Conservation (phyloP, 1,140 invertebrate species). For the Eriosoma lanigerum region DNA sequence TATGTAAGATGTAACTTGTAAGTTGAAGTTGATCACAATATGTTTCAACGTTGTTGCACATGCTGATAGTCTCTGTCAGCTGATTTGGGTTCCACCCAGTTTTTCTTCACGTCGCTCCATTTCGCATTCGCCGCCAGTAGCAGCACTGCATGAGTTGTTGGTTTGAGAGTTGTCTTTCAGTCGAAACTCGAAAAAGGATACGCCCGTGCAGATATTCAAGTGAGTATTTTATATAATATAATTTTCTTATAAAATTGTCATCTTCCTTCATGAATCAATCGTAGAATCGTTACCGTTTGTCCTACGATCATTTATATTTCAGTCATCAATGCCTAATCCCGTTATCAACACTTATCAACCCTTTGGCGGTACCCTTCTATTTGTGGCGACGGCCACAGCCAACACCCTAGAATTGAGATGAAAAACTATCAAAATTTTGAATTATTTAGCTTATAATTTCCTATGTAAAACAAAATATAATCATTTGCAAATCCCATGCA, state of each 20-base stretch:
- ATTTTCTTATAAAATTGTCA: not conserved
- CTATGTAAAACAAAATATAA: not conserved
- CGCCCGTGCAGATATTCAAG: constrained; percentile 28
- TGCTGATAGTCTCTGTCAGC: constrained; percentile 45
- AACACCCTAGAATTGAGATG: constrained; percentile 9
- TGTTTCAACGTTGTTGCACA: constrained; percentile 18
- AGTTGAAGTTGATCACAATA: too few relatives aligned
- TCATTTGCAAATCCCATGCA: not conserved
- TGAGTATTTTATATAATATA: not conserved
- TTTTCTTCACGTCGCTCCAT: constrained; percentile 22
- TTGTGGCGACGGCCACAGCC: not conserved
- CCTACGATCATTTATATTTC: not conserved
- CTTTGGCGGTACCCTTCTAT: constrained; percentile 24
- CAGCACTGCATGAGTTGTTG: constrained; percentile 41
- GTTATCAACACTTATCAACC: constrained; percentile 50
- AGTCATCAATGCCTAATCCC: not conserved
- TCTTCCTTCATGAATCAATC: not conserved
- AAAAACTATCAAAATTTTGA: not conserved
- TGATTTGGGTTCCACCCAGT: constrained; percentile 41
- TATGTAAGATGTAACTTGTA: too few relatives aligned
- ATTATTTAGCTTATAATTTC: too few relatives aligned
- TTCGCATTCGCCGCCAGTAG: constrained; percentile 46
- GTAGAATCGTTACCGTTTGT: not conserved
- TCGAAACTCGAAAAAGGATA: constrained; percentile 39
- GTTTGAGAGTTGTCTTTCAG: constrained; percentile 10